Evolutionary conservation across 2,797 vertebrate genomes (phyloP), one percentile per base, ranked within the genome.

Genomic region (Lepidocolaptes lacrymiger): DNA sequence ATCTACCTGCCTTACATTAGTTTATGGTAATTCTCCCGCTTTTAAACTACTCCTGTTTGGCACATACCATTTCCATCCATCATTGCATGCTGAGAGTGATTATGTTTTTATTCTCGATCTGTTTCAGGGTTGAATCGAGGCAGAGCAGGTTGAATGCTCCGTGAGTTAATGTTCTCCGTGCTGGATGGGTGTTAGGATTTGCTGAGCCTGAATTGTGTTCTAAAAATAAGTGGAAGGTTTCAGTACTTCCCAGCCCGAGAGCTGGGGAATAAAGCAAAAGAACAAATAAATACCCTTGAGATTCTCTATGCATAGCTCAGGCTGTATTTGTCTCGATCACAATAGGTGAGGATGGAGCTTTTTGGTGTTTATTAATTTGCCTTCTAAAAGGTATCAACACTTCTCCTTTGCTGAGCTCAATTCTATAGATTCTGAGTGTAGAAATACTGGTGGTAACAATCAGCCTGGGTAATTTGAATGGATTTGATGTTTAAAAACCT

Each of bases 41-140:
- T 94, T 88, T 86, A 71, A 90, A 52, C 82, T 68, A 0, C 54
- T 55, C 34, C 56, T 83, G 46, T 72, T 92, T 86, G 91, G 83
- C 76, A 75, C 73, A 58, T 85, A 51, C 12, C 51, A 66, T 88
- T 72, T 91, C 81, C 79, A 95, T 92, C 85, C 73, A 73, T 94
- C 89, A 91, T 3, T 69, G 48, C 43, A 58, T 74, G 66, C 82
- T 81, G 63, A 37, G 92, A 84, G 49, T 61, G 75, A 80, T 91
- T 58, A 78, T 54, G 54, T 39, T 88, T 97, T 93, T 91, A 59
- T 92, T 94, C 87, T 89, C 8, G 2, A 32, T 94, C 91, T 92
- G 73, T 84, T 96, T 78, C 89, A 84, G 66, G 37, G n/a, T 46
- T 73, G 94, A 89, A n/a, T 10, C n/a, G 87, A 66, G 59, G 62